Base-by-base conservation (phyloP, 2,888 invertebrate genomes). In the Tinea pellionella region DNA sequence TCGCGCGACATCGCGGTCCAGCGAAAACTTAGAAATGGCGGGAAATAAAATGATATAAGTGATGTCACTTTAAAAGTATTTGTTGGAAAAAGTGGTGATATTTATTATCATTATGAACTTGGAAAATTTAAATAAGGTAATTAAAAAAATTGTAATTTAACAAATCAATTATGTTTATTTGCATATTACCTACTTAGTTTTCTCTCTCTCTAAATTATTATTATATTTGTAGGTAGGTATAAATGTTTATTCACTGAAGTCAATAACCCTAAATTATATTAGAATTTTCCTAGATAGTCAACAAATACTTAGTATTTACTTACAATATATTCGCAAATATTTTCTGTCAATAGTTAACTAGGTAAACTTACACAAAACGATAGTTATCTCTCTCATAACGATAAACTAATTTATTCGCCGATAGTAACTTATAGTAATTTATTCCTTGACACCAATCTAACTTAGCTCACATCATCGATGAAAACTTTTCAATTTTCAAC, bases 331-430 rank as follows among this genome's bases (percentile, higher is more conserved):
- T 24, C 6, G 24, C 24, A 24, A 24, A 24, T 24, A 24, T 24
- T 24, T 24, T 24, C 24, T 24, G 24, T 24, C 24, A 24, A 24
- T 24, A 24, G 24, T 24, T 24, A 24, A 24, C n/a, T n/a, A n/a
- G 6, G 24, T 24, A 3, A 3, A 24, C 24, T 24, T 24, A 53
- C 24, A 53, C 53, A 53, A 53, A 18, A 53, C 53, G 24, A 9
- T 53, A 24, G 47, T 47, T 47, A 47, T 47, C 47, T 53, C 6
- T 3, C 24, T 24, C 24, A 24, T 24, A 9, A 53, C 53, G 19
- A 24, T 53, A 18, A 53, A 24, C 53, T 53, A 53, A 53, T 53
- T 24, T 53, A 53, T 53, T 53, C 53, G 24, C 24, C 24, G 53
- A 53, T 53, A 47, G 47, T 47, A 16, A 15, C 6, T 47, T 47